Percentiles rank a stretch among this genome's conserved stretches.
These are phyloP conservation scores for Parapsyche elsis DNA, from an alignment of 1,140 invertebrate species.

Conservation along the genomic window DNA sequence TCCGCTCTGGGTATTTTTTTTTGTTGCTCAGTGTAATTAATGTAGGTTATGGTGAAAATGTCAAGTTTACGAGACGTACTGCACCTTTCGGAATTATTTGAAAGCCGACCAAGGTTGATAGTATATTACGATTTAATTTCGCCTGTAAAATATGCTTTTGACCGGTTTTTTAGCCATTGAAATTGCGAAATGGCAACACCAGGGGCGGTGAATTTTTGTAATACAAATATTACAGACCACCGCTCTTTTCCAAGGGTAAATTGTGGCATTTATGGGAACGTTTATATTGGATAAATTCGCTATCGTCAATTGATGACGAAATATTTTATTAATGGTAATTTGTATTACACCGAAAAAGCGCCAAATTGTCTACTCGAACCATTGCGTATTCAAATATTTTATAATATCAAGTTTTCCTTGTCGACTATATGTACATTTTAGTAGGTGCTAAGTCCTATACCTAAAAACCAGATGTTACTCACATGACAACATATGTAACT, in stretches of 20 bases:
- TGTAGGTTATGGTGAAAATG: too few species aligned
- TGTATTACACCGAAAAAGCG: background rate
- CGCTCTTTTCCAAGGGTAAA: background rate
- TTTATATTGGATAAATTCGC: background rate
- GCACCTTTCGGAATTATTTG: background rate
- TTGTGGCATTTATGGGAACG: background rate
- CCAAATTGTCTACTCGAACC: background rate
- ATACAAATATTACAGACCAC: background rate
- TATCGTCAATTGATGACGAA: background rate
- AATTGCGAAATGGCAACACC: background rate
- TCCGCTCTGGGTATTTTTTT: too few species aligned
- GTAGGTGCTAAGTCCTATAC: background rate
- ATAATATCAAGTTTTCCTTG: background rate
- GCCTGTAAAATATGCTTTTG: background rate
- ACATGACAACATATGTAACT: background rate
- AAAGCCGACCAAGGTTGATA: constrained; percentile 1
- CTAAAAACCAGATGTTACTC: background rate
- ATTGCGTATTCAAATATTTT: background rate
- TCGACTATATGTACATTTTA: constrained; percentile 4
- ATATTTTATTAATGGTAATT: background rate
- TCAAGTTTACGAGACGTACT: too few species aligned
- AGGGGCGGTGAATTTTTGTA: background rate
- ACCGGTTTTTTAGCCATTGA: background rate
- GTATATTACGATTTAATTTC: background rate
- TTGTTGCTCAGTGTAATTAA: too few species aligned